Conservation (phyloP, 2,797 vertebrate species). For the Lindbergichthys nudifrons region DNA sequence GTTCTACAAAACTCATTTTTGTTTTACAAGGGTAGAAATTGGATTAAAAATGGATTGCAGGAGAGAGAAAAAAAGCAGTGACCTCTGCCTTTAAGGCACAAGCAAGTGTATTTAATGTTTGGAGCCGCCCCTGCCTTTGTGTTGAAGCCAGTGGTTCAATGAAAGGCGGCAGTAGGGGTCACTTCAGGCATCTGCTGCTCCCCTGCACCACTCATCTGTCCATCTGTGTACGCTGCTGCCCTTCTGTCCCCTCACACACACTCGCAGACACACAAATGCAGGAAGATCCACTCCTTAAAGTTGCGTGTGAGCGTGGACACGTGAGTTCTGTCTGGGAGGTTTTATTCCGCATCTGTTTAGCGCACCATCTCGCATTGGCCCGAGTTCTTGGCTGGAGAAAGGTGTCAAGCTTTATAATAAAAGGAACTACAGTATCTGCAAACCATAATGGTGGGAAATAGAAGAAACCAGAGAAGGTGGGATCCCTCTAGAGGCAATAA, state of each 20-base stretch:
- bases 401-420: constrained; percentile 55
- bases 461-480: constrained; percentile 53
- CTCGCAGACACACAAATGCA: constrained; percentile 32
- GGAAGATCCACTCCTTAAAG: neutral
- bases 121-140: constrained; percentile 78
- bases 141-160: constrained; percentile 76
- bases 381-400: constrained; percentile 42
- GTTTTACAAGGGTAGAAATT: neutral
- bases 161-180: constrained; percentile 76
- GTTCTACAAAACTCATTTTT: neutral
- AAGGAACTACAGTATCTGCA: constrained; percentile 43
- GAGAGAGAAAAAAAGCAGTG: constrained; percentile 31
- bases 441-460: constrained; percentile 40
- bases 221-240: constrained; percentile 80
- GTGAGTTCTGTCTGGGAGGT: neutral
- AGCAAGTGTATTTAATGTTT: constrained; percentile 81
- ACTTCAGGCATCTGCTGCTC: constrained; percentile 83
- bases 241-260: constrained; percentile 75
- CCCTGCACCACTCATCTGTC: constrained; percentile 74
- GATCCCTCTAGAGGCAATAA: constrained; percentile 45
- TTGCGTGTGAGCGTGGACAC: constrained; percentile 19
- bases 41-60: constrained; percentile 14
- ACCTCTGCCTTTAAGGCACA: constrained; percentile 77
- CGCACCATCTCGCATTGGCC: constrained; percentile 39
- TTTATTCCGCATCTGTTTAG: constrained; percentile 46